Evolutionary conservation across 1,140 invertebrate genomes (phyloP), one percentile per base, ranked within the genome.

Genomic region (Centruroides sculpturatus): DNA sequence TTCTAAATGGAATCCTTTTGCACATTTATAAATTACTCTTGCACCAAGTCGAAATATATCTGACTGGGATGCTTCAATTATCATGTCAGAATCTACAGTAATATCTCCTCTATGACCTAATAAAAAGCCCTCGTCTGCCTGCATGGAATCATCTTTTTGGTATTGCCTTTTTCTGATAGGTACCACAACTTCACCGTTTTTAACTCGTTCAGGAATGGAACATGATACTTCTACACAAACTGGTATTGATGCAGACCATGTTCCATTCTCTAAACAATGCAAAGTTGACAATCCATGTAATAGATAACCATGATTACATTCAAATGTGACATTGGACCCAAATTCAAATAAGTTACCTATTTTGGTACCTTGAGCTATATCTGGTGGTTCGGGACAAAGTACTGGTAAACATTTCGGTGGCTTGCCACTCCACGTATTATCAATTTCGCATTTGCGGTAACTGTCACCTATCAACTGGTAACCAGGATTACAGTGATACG

Each of bases 271-370:
- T 34, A 36, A 48, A 51, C 64, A 65, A 13, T 46, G 58, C 47
- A 65, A 36, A 41, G 47, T 41, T 10, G 46, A 35, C n/a, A 58
- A 54, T 48, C 64, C 64, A 56, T 65, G 60, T 47, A 75, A 52
- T 35, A 67, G 59, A 64, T 76, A 77, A n/a, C 74, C 75, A 35
- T 62, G 64, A 5, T 70, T 64, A 67, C 77, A 78, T 36, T 47
- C 65, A 61, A 78, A 79, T 3, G 56, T 69, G 1, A 72, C 66
- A 13, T 69, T 67, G 3, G 63, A 67, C 8, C 66, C 62, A 59
- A 56, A 65, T 50, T 65, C 59, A 59, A 35, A 60, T 4, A 60
- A 36, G 47, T 47, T 41, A 3, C 58, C 58, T 47, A 48, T 36
- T 51, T 36, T 59, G 48, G 35, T 59, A 12, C 60, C 63, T 23